Base-by-base conservation (phyloP, 2,113 vertebrate species). In the Echinops telfairi region DNA sequence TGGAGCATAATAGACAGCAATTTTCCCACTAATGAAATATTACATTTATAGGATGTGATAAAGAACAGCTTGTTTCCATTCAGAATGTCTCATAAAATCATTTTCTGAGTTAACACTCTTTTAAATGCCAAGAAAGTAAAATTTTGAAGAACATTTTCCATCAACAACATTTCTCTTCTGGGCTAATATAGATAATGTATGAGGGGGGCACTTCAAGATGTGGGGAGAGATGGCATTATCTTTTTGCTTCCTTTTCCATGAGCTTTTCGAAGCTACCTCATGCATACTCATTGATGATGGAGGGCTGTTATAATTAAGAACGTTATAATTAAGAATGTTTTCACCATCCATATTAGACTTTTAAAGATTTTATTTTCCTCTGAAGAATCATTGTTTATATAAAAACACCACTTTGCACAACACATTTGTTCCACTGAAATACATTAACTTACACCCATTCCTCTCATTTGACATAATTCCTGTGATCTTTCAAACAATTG, bases 51-150 rank as follows among this genome's bases (percentile, higher is more conserved):
- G 47, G 47, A 53, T 53, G 47, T 53, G 47, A 53, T 14, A 53
- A 53, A 53, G 47, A 53, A 53, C 47, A 84, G 68, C 89, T 92
- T 91, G 85, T 92, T 92, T 95, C 84, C 29, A 96, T 91, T 64
- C 60, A 90, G 91, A 93, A 25, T 86, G 31, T 23, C 89, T 77
- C 25, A 47, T 89, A 40, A 93, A 93, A 77, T 78, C 14, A 82
- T 87, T 93, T 84, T 86, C 40, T 86, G 38, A 90, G 40, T 86
- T 95, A 77, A 70, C 22, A 83, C 78, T 3, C 27, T 90, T 94
- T 93, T 73, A 29, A 94, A 84, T 88, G 33, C 2, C 27, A 90
- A 83, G 89, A 90, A 60, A 86, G 33, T 93, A 80, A 88, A 86
- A 80, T 58, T 84, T 84, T 90, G 20, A 93, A 91, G 17, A 90